A percentile compares a stretch with the other conserved stretches of the same genome.
Evolutionary conservation across 2,113 vertebrate genomes (phyloP).

Genomic region (Sula dactylatra): DNA sequence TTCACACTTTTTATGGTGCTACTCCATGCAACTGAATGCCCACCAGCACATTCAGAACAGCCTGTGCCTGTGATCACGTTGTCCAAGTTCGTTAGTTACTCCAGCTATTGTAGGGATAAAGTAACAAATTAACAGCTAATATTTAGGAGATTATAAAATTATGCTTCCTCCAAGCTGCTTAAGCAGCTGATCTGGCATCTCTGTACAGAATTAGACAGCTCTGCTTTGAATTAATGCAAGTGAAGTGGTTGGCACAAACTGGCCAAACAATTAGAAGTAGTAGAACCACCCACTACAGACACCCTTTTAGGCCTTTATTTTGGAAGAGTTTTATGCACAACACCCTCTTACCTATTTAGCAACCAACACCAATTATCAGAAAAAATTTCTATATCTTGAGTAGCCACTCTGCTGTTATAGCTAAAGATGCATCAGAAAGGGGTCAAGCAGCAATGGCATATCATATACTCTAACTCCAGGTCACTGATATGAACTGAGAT

Average conservation of each 20-base stretch:
- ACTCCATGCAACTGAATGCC: background rate
- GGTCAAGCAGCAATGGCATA: background rate
- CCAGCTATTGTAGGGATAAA: background rate
- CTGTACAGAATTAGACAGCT: background rate
- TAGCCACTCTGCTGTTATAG: background rate
- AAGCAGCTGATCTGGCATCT: background rate
- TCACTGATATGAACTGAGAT: background rate
- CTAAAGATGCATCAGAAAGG: background rate
- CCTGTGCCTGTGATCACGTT: background rate
- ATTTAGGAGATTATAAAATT: background rate
- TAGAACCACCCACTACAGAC: background rate
- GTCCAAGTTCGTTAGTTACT: background rate
- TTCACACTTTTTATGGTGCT: background rate
- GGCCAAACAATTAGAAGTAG: background rate
- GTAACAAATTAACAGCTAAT: slow-evolving; percentile 8
- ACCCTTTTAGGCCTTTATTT: background rate
- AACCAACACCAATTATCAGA: background rate
- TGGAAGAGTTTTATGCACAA: background rate
- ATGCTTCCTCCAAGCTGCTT: background rate
- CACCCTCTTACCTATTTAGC: background rate
- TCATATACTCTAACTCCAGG: background rate
- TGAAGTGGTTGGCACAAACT: background rate
- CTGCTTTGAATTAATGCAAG: background rate
- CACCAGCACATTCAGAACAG: background rate
- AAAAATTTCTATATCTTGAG: background rate